Evolutionary conservation across 1,140 invertebrate genomes (phyloP).

Genomic region (Condylostylus longicornis): DNA sequence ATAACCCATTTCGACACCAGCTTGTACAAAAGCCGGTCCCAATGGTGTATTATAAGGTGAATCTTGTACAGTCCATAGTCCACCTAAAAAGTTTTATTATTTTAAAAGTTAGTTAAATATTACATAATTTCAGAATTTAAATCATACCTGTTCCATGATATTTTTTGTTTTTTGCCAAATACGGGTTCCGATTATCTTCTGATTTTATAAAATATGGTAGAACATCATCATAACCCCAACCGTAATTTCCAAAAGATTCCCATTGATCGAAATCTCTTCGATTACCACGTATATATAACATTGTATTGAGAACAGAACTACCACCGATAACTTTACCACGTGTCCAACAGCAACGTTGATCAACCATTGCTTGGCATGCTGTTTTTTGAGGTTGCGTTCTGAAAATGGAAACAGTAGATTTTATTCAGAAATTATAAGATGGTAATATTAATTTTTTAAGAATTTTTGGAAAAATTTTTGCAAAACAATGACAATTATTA

Average conservation of each 20-base stretch:
- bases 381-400: constrained; percentile 68
- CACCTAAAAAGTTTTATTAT: constrained; percentile 45
- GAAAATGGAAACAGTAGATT: no score
- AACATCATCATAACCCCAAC: constrained; percentile 80
- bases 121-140: constrained; percentile 1
- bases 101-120: no score
- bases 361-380: constrained; percentile 71
- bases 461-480: no score
- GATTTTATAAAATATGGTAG: constrained; percentile 79
- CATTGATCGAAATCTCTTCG: constrained; percentile 78
- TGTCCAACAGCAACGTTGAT: constrained; percentile 68
- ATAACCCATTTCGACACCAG: constrained; percentile 80
- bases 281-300: constrained; percentile 89
- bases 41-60: constrained; percentile 64
- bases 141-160: constrained; percentile 52
- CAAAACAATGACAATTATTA: no score
- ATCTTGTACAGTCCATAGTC: constrained; percentile 66
- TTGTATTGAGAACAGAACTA: constrained; percentile 69
- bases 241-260: constrained; percentile 70
- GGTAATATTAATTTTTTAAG: no score
- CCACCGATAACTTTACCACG: constrained; percentile 76
- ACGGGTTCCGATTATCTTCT: constrained; percentile 68
- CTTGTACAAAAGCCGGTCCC: constrained; percentile 68
- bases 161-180: constrained; percentile 50
- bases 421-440: no score